Evolutionary conservation across 2,113 vertebrate species (phyloP).

Genomic region (Brachyhypopomus occidentalis): DNA sequence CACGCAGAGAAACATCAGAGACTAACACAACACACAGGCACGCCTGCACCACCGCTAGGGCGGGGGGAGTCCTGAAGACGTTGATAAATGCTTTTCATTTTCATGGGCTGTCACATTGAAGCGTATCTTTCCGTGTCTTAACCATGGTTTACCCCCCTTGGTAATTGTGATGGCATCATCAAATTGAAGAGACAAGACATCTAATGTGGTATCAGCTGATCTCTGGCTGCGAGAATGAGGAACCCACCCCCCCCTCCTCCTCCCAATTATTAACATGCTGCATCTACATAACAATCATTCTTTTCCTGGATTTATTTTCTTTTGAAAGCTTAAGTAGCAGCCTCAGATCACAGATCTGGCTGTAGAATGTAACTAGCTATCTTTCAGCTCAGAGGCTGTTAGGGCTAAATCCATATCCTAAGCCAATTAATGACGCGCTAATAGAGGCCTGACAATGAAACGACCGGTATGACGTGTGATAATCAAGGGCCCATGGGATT

Average conservation of each 20-base stretch:
- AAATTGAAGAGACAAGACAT: background rate
- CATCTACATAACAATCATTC: background rate
- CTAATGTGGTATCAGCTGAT: background rate
- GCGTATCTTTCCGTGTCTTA: slow-evolving; percentile 5
- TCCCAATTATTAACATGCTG: background rate
- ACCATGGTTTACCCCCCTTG: slow-evolving; percentile 2
- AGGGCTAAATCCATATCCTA: slow-evolving; percentile 21
- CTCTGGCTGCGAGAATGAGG: background rate
- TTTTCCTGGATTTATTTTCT: background rate
- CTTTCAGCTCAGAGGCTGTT: slow-evolving; percentile 23
- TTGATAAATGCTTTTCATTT: slow-evolving; percentile 30
- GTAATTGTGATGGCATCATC: slow-evolving; percentile 18
- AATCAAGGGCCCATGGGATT: slow-evolving; percentile 37
- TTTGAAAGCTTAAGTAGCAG: background rate
- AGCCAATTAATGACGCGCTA: slow-evolving; percentile 36
- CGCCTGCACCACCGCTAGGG: background rate
- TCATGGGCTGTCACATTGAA: background rate
- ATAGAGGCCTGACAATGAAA: slow-evolving; percentile 31
- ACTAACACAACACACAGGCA: background rate
- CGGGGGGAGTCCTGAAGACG: background rate
- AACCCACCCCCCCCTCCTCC: background rate
- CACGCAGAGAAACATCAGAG: background rate
- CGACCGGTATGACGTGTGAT: slow-evolving; percentile 30
- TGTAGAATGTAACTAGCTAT: background rate
- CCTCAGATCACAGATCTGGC: background rate